Evolutionary conservation across 2,888 invertebrate genomes (phyloP).

Genomic region (Phrixothrix hirtus): DNA sequence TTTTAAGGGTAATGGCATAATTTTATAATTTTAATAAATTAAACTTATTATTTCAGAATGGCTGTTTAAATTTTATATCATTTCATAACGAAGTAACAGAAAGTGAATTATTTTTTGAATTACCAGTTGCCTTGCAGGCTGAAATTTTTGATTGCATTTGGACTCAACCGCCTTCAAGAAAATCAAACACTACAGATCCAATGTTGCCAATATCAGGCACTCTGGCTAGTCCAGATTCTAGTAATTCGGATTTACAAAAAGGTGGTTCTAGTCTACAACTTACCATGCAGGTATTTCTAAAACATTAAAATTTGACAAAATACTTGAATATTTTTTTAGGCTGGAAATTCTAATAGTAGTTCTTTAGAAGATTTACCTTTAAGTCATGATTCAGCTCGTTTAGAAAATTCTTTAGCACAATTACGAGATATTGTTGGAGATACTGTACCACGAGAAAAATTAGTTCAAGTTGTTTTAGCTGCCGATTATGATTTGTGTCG

Average conservation of each 20-base stretch:
- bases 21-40: too few relatives aligned
- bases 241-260: slow-evolving; percentile 36
- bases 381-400: slow-evolving; percentile 49
- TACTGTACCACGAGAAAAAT: slow-evolving; percentile 56
- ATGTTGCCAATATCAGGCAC: slow-evolving; percentile 28
- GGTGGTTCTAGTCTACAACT: slow-evolving; percentile 19
- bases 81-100: too few relatives aligned
- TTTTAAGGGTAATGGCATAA: slow-evolving; percentile 61
- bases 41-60: slow-evolving; percentile 52
- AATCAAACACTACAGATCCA: too few relatives aligned
- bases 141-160: slow-evolving; percentile 60
- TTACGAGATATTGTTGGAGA: too few relatives aligned
- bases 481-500: too few relatives aligned
- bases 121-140: slow-evolving; percentile 62
- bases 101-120: slow-evolving; percentile 60
- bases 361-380: too few relatives aligned
- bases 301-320: background rate
- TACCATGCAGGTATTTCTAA: slow-evolving; percentile 17
- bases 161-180: slow-evolving; percentile 44
- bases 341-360: slow-evolving; percentile 44
- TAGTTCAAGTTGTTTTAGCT: slow-evolving; percentile 61
- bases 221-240: slow-evolving; percentile 35
- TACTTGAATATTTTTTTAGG: slow-evolving; percentile 34
- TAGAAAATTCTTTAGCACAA: slow-evolving; percentile 58
- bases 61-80: slow-evolving; percentile 60